A percentile compares a stretch with the other conserved stretches of the same genome.
Conservation (phyloP, 2,888 invertebrate genomes). For the Cheilosia pagana region DNA sequence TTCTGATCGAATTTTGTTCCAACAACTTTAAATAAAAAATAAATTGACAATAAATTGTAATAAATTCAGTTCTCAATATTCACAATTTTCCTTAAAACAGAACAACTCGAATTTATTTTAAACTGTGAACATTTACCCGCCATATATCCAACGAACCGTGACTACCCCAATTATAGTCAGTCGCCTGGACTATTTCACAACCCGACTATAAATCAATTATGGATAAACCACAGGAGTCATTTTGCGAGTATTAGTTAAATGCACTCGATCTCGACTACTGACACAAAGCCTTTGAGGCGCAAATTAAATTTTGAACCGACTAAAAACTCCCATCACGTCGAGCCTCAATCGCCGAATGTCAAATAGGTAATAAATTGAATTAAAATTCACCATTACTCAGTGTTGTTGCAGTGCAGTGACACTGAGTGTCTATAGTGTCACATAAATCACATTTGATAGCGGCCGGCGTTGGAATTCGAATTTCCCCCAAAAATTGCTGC, state of each 20-base stretch:
- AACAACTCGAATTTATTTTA: too few relatives aligned
- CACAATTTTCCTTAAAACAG: too few relatives aligned
- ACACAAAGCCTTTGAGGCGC: slow-evolving; percentile 33
- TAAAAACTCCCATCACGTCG: neutral
- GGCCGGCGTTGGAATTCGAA: slow-evolving; percentile 58
- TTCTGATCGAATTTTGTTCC: too few relatives aligned
- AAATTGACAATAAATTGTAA: too few relatives aligned
- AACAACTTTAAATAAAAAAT: too few relatives aligned
- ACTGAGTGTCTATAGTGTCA: slow-evolving; percentile 44
- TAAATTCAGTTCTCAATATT: too few relatives aligned
- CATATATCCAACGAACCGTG: too few relatives aligned
- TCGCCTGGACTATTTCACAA: too few relatives aligned
- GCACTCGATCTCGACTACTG: neutral
- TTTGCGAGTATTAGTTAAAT: neutral
- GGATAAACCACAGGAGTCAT: too few relatives aligned
- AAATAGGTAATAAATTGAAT: slow-evolving; percentile 60
- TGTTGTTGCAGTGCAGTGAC: slow-evolving; percentile 49
- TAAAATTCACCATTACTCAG: slow-evolving; percentile 37
- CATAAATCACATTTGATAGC: slow-evolving; percentile 69
- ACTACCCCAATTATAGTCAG: too few relatives aligned
- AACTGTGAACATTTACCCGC: too few relatives aligned
- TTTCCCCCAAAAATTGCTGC: slow-evolving; percentile 58
- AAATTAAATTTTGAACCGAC: slow-evolving; percentile 28
- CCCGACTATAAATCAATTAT: too few relatives aligned
- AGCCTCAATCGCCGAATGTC: slow-evolving; percentile 45